A percentile compares a stretch with the other conserved stretches of the same genome.
These are phyloP conservation scores for Spodoptera frugiperda DNA, from an alignment of 1,140 invertebrate species.

Conservation along the genomic window DNA sequence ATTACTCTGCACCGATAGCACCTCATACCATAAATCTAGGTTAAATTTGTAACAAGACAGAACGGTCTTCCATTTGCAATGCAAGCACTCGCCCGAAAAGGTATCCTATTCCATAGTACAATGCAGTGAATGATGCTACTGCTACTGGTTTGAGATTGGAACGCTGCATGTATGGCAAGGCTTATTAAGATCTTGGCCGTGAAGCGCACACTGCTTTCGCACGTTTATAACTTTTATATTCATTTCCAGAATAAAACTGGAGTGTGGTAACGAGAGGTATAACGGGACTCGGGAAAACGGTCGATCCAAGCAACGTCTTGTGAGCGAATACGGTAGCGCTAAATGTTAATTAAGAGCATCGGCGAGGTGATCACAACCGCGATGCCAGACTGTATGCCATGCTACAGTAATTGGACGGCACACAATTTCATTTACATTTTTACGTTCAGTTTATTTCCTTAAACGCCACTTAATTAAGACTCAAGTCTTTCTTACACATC, in stretches of 20 bases:
- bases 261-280: slow-evolving; percentile 72
- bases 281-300: slow-evolving; percentile 69
- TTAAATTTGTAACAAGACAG: slow-evolving; percentile 50
- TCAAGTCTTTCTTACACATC: slow-evolving; percentile 48
- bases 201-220: slow-evolving; percentile 46
- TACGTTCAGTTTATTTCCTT: slow-evolving; percentile 57
- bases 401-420: slow-evolving; percentile 67
- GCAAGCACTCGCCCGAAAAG: slow-evolving; percentile 1
- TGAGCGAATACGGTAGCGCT: slow-evolving; percentile 73
- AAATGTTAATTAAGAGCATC: slow-evolving; percentile 80
- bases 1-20: slow-evolving; percentile 63
- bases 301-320: slow-evolving; percentile 68
- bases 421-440: slow-evolving; percentile 60
- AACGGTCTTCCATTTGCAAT: slow-evolving; percentile 39
- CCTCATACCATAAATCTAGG: slow-evolving; percentile 56
- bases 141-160: slow-evolving; percentile 31
- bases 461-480: slow-evolving; percentile 59
- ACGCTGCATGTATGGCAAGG: slow-evolving; percentile 31
- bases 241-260: slow-evolving; percentile 65
- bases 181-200: slow-evolving; percentile 47
- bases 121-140: slow-evolving; percentile 36
- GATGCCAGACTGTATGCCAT: slow-evolving; percentile 55
- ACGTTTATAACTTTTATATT: slow-evolving; percentile 57
- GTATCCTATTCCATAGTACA: slow-evolving; percentile 15
- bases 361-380: slow-evolving; percentile 67